phyloP scores from a whole-genome alignment of 2,888 invertebrate species.

The Leucophenga maculata region DNA sequence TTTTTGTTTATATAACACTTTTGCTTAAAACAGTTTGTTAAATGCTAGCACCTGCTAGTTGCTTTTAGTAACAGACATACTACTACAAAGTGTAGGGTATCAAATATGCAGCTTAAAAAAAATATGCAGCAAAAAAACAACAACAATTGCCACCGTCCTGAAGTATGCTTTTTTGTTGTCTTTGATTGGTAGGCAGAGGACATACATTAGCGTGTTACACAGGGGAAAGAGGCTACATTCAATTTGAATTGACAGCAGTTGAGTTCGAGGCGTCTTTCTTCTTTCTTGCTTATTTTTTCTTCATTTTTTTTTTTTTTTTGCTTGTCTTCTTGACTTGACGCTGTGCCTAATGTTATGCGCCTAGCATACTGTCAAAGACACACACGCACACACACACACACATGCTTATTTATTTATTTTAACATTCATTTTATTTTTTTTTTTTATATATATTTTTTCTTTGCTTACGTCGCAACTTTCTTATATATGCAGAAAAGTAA shows the following conservation, averaged over 20 bases:
- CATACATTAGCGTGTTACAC: no score
- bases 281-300: neutral
- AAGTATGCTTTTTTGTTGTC: no score
- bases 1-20: no score
- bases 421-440: neutral
- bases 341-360: slow-evolving; percentile 46
- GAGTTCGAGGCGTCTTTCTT: neutral
- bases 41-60: no score
- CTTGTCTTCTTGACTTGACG: neutral
- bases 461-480: neutral
- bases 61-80: no score
- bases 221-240: no score
- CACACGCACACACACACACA: slow-evolving; percentile 24
- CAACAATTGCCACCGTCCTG: no score
- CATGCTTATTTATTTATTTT: slow-evolving; percentile 20
- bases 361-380: slow-evolving; percentile 37
- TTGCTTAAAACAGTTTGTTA: no score
- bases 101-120: no score
- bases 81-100: no score
- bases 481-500: neutral
- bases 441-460: neutral
- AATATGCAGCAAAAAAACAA: no score
- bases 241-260: neutral
- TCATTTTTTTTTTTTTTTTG: neutral
- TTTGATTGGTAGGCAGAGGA: no score